Evolutionary conservation across 2,797 vertebrate genomes (phyloP).

Genomic region (Delichon dasypus): DNA sequence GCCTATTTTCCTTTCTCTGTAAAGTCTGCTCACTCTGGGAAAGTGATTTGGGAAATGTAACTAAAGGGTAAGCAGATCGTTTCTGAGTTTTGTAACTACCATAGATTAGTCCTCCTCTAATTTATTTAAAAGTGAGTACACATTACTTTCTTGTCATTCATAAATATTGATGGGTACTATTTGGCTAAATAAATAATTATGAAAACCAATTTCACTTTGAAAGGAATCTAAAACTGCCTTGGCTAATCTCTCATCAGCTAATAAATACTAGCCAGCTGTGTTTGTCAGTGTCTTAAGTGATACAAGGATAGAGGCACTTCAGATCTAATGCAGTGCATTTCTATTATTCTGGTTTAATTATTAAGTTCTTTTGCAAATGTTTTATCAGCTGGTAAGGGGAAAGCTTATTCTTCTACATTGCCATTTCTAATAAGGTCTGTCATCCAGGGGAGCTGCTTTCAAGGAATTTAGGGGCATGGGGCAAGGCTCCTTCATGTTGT

Average conservation of each 20-base stretch:
- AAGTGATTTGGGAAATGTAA: background rate
- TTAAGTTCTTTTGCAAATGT: background rate
- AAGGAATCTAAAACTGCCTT: background rate
- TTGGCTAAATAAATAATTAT: slow-evolving; percentile 17
- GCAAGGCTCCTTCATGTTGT: background rate
- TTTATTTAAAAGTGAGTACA: background rate
- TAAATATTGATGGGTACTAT: slow-evolving; percentile 8
- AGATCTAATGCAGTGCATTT: background rate
- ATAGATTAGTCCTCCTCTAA: background rate
- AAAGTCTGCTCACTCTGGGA: background rate
- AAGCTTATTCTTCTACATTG: background rate
- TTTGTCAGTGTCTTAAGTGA: background rate
- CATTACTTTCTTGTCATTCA: slow-evolving; percentile 2
- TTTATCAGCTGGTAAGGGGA: background rate
- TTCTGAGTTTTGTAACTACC: background rate
- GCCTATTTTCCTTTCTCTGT: background rate
- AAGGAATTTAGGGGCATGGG: background rate
- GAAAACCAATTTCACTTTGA: background rate
- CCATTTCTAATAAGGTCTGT: background rate
- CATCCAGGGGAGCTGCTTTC: background rate
- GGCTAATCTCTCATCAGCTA: background rate
- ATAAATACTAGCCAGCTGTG: background rate
- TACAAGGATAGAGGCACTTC: background rate
- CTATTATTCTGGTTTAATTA: background rate
- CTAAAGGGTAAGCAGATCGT: background rate